These are phyloP conservation scores for Megaptera novaeangliae DNA, from an alignment of 2,113 vertebrate genomes.

Conservation along the genomic window DNA sequence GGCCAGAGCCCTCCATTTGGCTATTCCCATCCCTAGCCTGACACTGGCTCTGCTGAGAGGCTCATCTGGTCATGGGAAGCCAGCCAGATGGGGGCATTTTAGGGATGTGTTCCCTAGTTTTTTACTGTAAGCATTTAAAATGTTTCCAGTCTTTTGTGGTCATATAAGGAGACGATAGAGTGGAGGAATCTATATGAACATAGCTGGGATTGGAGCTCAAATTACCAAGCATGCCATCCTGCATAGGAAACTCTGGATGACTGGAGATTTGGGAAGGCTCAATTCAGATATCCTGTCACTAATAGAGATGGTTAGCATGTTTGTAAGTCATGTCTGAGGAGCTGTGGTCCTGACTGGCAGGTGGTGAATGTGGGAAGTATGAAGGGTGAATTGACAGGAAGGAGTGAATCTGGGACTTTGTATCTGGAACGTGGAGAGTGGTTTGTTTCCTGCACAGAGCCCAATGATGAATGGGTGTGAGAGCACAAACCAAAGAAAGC, in stretches of 20 bases:
- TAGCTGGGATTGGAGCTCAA: background rate
- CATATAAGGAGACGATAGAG: background rate
- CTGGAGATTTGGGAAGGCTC: background rate
- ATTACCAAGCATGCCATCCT: background rate
- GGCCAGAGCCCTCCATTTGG: background rate
- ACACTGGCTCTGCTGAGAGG: background rate
- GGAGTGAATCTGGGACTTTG: background rate
- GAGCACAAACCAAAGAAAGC: background rate
- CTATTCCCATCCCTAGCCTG: background rate
- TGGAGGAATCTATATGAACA: background rate
- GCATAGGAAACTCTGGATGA: background rate
- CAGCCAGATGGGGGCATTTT: background rate
- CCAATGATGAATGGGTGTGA: background rate
- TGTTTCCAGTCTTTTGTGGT: background rate
- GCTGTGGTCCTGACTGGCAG: conserved; percentile 68
- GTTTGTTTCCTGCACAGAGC: too few relatives aligned
- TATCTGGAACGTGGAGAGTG: background rate
- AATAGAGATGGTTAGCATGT: background rate
- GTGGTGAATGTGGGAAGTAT: conserved; percentile 52
- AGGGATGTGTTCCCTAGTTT: background rate
- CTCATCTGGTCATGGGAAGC: background rate
- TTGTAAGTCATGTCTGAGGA: conserved; percentile 56
- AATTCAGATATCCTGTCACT: background rate
- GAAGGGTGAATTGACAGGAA: background rate
- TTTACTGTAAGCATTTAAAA: background rate